A percentile compares a stretch with the other conserved stretches of the same genome.
Evolutionary conservation across 2,797 vertebrate species (phyloP).

Genomic region (Enteromius anoplus): DNA sequence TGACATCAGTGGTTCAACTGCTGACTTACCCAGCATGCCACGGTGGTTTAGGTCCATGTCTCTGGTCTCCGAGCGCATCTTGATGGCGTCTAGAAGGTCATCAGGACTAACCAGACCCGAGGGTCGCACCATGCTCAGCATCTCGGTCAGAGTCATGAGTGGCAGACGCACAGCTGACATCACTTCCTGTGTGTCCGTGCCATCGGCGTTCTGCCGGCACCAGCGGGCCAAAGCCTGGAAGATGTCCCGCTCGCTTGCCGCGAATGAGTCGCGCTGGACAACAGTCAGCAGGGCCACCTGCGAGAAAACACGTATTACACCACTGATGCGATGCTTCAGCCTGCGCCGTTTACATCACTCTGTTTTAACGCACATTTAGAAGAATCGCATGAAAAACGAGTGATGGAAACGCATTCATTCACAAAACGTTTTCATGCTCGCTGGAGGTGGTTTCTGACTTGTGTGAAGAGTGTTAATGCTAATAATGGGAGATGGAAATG

Average conservation of each 20-base stretch:
- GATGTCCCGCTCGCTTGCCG: constrained; percentile 93
- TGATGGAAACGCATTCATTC: no score
- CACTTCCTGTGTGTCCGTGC: constrained; percentile 82
- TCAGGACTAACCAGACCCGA: constrained; percentile 90
- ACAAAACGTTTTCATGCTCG: no score
- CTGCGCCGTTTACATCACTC: no score
- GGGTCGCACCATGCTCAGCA: constrained; percentile 93
- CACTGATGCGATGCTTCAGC: no score
- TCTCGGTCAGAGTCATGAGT: constrained; percentile 93
- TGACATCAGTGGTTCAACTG: no score
- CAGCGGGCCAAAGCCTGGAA: constrained; percentile 93
- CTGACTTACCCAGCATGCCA: constrained; percentile 92
- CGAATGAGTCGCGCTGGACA: constrained; percentile 90
- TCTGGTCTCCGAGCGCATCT: constrained; percentile 92
- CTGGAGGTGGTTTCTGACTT: no score
- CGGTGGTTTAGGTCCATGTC: constrained; percentile 98
- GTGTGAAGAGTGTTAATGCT: no score
- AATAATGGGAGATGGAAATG: no score
- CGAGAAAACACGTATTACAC: background rate
- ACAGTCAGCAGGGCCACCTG: constrained; percentile 89
- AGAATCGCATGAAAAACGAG: no score
- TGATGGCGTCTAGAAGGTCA: constrained; percentile 94
- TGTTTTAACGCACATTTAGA: no score
- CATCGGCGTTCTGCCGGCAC: constrained; percentile 89
- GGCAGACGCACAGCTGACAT: constrained; percentile 92